A percentile compares a stretch with the other conserved stretches of the same genome.
Conservation (phyloP, 2,888 invertebrate species). For the Agrilus cyanescens region DNA sequence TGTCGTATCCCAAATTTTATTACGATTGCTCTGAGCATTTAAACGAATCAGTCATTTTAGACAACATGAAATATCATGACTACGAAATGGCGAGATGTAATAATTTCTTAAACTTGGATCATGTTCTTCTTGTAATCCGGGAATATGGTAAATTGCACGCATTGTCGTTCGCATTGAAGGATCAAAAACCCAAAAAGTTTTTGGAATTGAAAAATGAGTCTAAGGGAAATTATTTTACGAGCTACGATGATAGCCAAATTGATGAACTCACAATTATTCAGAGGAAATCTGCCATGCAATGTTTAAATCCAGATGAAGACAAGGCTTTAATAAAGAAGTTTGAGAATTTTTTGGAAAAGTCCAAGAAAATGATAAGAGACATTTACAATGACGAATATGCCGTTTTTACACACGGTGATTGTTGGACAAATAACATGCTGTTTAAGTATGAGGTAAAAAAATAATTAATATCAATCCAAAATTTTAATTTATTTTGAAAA, state of each 20-base stretch:
- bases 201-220: conserved; percentile 12
- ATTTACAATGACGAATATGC: conserved; percentile 1
- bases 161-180: conserved; percentile 21
- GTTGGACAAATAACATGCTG: conserved; percentile 6
- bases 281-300: too few relatives aligned
- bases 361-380: too few relatives aligned
- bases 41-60: conserved; percentile 20
- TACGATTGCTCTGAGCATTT: conserved; percentile 10
- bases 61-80: conserved; percentile 20
- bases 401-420: conserved; percentile 7
- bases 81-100: conserved; percentile 15
- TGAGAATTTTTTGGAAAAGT: too few relatives aligned
- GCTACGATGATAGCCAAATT: too few relatives aligned
- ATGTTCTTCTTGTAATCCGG: conserved; percentile 19
- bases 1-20: conserved; percentile 12
- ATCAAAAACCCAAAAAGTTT: conserved; percentile 18
- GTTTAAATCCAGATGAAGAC: too few relatives aligned
- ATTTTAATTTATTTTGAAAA: too few relatives aligned
- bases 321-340: too few relatives aligned
- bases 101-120: conserved; percentile 19
- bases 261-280: too few relatives aligned
- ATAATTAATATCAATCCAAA: too few relatives aligned
- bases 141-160: conserved; percentile 24
- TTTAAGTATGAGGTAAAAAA: conserved; percentile 9
- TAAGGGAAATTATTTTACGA: conserved; percentile 11